A percentile compares a stretch with the other conserved stretches of the same genome.
These are phyloP conservation scores for Drosophila carrolli DNA, from an alignment of 1,140 invertebrate species.

Conservation along the genomic window DNA sequence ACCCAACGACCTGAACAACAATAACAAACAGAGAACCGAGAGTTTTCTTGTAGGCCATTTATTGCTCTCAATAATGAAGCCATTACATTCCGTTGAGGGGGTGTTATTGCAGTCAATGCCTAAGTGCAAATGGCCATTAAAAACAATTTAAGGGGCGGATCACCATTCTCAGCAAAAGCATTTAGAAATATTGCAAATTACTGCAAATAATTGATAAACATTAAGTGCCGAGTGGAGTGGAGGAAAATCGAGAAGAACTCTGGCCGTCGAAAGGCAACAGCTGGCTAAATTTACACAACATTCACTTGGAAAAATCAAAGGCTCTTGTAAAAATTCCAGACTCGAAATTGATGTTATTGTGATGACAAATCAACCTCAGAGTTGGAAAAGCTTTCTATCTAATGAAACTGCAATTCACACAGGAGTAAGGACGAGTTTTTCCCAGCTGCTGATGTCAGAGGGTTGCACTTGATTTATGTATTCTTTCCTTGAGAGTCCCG, in stretches of 20 bases:
- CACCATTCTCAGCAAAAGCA: constrained; percentile 49
- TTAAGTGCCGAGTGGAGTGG: constrained; percentile 50
- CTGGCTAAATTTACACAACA: constrained; percentile 53
- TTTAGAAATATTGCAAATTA: constrained; percentile 83
- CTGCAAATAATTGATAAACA: constrained; percentile 81
- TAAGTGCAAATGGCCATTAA: constrained; percentile 82
- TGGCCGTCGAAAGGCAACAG: constrained; percentile 34
- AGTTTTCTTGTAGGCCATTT: constrained; percentile 60
- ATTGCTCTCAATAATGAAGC: constrained; percentile 68
- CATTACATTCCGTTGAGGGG: constrained; percentile 51
- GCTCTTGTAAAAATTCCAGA: constrained; percentile 40
- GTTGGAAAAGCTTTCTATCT: constrained; percentile 69
- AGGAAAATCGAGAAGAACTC: background rate
- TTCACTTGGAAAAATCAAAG: constrained; percentile 45
- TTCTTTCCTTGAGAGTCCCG: constrained; percentile 43
- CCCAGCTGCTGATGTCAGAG: constrained; percentile 17
- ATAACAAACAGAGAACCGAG: constrained; percentile 50
- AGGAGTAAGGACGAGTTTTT: constrained; percentile 13
- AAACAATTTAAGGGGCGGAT: constrained; percentile 77
- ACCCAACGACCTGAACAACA: constrained; percentile 43
- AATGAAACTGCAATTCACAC: constrained; percentile 67
- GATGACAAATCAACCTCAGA: constrained; percentile 52
- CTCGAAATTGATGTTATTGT: constrained; percentile 49
- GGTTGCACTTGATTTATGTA: constrained; percentile 76
- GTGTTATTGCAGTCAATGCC: constrained; percentile 39